These are phyloP conservation scores for Dicyrtomina minuta DNA, from an alignment of 2,888 invertebrate genomes.

Conservation along the genomic window DNA sequence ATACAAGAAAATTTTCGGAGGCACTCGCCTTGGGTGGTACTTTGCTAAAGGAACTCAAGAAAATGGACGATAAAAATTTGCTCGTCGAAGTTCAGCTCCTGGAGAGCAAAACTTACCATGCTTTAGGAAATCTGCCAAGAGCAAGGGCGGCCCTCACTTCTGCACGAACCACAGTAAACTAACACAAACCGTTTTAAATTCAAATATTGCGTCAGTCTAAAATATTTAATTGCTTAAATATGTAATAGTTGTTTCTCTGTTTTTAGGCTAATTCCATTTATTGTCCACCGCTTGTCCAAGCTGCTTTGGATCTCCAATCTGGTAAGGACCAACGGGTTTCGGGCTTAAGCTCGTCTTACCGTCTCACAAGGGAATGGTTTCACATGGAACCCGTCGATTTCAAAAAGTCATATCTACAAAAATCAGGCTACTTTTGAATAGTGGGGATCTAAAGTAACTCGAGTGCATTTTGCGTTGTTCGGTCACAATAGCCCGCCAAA, in stretches of 20 bases:
- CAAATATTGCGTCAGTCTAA: no score
- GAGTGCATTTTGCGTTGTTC: no score
- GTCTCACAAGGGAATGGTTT: no score
- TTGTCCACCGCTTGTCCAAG: conserved; percentile 98
- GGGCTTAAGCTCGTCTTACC: no score
- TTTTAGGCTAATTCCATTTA: conserved; percentile 99
- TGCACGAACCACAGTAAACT: conserved; percentile 99
- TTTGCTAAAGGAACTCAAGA: conserved; percentile 92
- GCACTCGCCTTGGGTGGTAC: conserved; percentile 81
- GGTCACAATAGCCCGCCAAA: no score
- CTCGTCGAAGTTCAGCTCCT: conserved; percentile 96
- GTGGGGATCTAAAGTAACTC: no score
- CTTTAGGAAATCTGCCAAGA: conserved; percentile 92
- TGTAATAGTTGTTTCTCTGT: no score
- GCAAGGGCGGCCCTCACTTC: conserved; percentile 95
- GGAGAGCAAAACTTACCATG: conserved; percentile 98
- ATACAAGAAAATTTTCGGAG: conserved; percentile 84
- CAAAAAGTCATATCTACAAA: no score
- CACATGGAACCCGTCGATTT: no score
- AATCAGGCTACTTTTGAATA: no score
- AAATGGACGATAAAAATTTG: conserved; percentile 97
- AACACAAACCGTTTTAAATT: no score
- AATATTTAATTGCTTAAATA: no score
- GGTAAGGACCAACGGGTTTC: conserved; percentile 63
- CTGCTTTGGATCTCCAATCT: conserved; percentile 93